A percentile compares a stretch with the other conserved stretches of the same genome.
These are phyloP conservation scores for Muscina levida DNA, from an alignment of 2,888 invertebrate species.

Conservation along the genomic window DNA sequence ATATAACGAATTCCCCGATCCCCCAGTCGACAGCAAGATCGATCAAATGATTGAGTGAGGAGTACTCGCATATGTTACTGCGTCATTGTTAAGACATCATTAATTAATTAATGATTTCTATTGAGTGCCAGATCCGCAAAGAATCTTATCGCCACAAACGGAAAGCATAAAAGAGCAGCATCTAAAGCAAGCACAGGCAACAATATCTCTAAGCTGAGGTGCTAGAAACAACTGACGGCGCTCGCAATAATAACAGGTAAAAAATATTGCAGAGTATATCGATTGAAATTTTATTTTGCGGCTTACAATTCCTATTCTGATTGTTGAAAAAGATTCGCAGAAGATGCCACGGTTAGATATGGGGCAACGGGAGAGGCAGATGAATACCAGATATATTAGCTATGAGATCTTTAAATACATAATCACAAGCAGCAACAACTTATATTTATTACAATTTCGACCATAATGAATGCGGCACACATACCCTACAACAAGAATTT, in stretches of 20 bases:
- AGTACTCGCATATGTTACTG: background rate
- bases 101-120: constrained; percentile 65
- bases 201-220: constrained; percentile 19
- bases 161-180: constrained; percentile 52
- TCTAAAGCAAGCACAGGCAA: constrained; percentile 23
- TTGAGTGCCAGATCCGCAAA: constrained; percentile 56
- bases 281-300: constrained; percentile 44
- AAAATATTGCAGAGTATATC: constrained; percentile 22
- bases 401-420: constrained; percentile 35
- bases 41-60: background rate
- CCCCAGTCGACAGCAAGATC: background rate
- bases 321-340: constrained; percentile 57
- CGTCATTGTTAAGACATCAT: constrained; percentile 60
- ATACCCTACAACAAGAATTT: too few relatives aligned
- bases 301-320: constrained; percentile 54
- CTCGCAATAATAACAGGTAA: constrained; percentile 27
- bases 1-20: constrained; percentile 12
- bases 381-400: constrained; percentile 34
- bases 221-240: constrained; percentile 26
- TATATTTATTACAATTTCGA: too few relatives aligned
- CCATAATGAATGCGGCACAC: too few relatives aligned
- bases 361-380: constrained; percentile 13
- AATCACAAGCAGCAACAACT: too few relatives aligned
- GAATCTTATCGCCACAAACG: constrained; percentile 62
- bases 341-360: constrained; percentile 35